These are phyloP conservation scores for Drosophila seguyi DNA, from an alignment of 1,140 invertebrate species.

Conservation along the genomic window DNA sequence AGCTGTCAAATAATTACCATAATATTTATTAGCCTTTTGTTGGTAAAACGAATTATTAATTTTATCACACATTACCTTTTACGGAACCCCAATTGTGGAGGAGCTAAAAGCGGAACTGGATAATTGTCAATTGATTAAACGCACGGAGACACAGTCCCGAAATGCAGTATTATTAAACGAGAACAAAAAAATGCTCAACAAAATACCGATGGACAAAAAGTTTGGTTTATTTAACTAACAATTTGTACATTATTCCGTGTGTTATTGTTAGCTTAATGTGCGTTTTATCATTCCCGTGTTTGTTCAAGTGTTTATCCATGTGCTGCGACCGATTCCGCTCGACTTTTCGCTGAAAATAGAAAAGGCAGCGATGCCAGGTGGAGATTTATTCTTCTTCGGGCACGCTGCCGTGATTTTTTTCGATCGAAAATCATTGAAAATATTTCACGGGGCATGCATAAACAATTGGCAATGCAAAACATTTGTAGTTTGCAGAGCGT, in stretches of 20 bases:
- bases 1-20: slow-evolving; percentile 56
- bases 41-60: slow-evolving; percentile 31
- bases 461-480: slow-evolving; percentile 43
- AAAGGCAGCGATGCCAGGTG: slow-evolving; percentile 33
- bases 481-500: slow-evolving; percentile 22
- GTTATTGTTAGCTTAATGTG: slow-evolving; percentile 67
- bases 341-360: slow-evolving; percentile 8
- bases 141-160: background rate
- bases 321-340: slow-evolving; percentile 8
- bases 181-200: slow-evolving; percentile 7
- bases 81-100: background rate
- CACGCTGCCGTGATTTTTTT: slow-evolving; percentile 27
- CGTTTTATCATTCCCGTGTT: slow-evolving; percentile 59
- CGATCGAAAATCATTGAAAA: slow-evolving; percentile 13
- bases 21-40: slow-evolving; percentile 45
- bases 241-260: slow-evolving; percentile 56
- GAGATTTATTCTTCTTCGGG: slow-evolving; percentile 18
- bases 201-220: slow-evolving; percentile 25
- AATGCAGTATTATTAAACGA: slow-evolving; percentile 2
- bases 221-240: slow-evolving; percentile 62
- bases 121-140: background rate
- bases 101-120: slow-evolving; percentile 12
- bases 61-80: slow-evolving; percentile 11
- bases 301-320: slow-evolving; percentile 54
- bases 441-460: slow-evolving; percentile 43